phyloP scores from a whole-genome alignment of 2,113 vertebrate genomes.

The Eclectus roratus region DNA sequence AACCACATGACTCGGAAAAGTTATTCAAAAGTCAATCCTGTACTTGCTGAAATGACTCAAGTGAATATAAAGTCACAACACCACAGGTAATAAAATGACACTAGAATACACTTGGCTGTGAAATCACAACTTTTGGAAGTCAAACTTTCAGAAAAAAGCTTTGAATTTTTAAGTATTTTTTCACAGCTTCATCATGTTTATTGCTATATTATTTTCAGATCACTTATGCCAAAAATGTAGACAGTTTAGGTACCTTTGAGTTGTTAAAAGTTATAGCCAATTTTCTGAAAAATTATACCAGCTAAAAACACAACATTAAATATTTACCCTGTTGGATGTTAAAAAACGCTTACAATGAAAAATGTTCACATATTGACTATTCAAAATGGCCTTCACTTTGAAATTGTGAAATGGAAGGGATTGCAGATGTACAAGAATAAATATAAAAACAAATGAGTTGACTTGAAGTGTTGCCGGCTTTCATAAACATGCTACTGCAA shows the following conservation, averaged over 20 bases:
- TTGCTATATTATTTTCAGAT: slow-evolving; percentile 81
- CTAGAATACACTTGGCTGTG: neutral
- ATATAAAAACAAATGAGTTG: slow-evolving; percentile 90
- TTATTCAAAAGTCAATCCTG: slow-evolving; percentile 45
- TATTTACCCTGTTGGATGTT: slow-evolving; percentile 86
- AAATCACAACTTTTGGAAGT: slow-evolving; percentile 58
- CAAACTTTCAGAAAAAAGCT: slow-evolving; percentile 72
- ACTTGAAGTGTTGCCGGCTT: slow-evolving; percentile 89
- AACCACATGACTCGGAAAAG: slow-evolving; percentile 38
- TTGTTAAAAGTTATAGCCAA: slow-evolving; percentile 86
- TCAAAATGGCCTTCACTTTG: slow-evolving; percentile 86
- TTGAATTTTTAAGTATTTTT: slow-evolving; percentile 70
- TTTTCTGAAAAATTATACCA: slow-evolving; percentile 86
- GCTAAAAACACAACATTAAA: slow-evolving; percentile 87
- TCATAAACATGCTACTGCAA: slow-evolving; percentile 90
- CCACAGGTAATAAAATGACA: slow-evolving; percentile 39
- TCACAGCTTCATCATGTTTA: slow-evolving; percentile 77
- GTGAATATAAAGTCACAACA: neutral
- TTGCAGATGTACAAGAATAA: slow-evolving; percentile 87
- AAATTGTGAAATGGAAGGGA: slow-evolving; percentile 85
- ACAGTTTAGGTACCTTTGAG: slow-evolving; percentile 84
- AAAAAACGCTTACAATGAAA: slow-evolving; percentile 86
- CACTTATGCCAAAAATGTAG: slow-evolving; percentile 78
- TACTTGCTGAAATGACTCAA: slow-evolving; percentile 26
- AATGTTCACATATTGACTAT: slow-evolving; percentile 85